Percentiles rank a stretch among this genome's conserved stretches.
Conservation (phyloP, 2,113 vertebrate genomes). For the Gnathonemus echidnorhynchus region DNA sequence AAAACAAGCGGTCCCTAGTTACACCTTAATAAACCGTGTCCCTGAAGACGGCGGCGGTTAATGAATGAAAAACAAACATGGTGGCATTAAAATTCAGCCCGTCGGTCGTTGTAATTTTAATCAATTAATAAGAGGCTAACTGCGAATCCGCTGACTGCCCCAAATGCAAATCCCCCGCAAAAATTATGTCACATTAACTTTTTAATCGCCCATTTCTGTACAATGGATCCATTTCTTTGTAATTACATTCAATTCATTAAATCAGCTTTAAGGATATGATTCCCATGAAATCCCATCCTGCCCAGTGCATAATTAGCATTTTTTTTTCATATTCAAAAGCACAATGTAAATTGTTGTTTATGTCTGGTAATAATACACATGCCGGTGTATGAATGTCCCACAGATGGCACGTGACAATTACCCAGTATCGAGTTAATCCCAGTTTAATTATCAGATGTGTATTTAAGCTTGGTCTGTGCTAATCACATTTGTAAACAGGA, state of each 20-base stretch:
- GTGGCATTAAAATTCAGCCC: constrained; percentile 27
- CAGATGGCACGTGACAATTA: background rate
- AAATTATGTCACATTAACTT: constrained; percentile 6
- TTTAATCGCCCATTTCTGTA: background rate
- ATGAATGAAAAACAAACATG: background rate
- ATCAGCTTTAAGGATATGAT: background rate
- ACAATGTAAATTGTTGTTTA: background rate
- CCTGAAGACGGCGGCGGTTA: constrained; percentile 4
- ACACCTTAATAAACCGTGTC: constrained; percentile 19
- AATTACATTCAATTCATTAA: background rate
- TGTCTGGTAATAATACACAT: background rate
- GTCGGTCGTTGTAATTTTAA: constrained; percentile 36
- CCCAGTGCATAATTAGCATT: background rate
- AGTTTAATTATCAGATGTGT: constrained; percentile 5
- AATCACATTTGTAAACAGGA: background rate
- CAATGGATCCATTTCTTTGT: background rate
- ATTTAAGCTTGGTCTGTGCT: background rate
- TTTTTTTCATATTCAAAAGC: background rate
- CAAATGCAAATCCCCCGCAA: constrained; percentile 13
- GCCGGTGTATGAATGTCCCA: background rate
- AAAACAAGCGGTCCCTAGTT: background rate
- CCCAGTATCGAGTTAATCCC: background rate
- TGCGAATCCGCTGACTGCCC: constrained; percentile 40
- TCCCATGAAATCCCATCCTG: background rate
- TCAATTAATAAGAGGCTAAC: constrained; percentile 32